These are phyloP conservation scores for Araneus ventricosus DNA, from an alignment of 1,140 invertebrate species.

Conservation along the genomic window DNA sequence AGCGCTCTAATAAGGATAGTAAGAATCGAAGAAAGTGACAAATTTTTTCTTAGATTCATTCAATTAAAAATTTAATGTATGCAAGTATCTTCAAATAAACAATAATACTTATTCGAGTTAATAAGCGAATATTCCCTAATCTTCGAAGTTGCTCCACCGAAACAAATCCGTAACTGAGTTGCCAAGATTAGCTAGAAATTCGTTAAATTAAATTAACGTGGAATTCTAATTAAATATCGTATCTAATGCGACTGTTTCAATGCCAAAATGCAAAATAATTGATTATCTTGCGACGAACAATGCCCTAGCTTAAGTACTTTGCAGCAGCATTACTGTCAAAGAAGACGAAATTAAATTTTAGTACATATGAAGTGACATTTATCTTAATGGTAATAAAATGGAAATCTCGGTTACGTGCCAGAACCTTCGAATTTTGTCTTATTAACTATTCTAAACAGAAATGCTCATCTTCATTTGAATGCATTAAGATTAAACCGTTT, in stretches of 20 bases:
- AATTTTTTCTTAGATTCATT: too few relatives aligned
- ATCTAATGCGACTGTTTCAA: neutral
- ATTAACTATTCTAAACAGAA: neutral
- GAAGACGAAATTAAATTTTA: slow-evolving; percentile 1
- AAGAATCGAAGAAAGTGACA: too few relatives aligned
- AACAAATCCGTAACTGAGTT: too few relatives aligned
- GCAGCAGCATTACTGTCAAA: neutral
- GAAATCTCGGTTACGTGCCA: neutral
- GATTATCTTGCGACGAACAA: neutral
- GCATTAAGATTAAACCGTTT: neutral
- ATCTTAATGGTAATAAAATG: neutral
- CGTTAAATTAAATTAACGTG: neutral
- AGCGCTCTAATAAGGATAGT: too few relatives aligned
- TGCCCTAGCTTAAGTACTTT: neutral
- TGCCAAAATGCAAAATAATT: neutral
- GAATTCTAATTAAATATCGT: slow-evolving; percentile 3
- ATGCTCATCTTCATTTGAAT: neutral
- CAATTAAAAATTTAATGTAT: too few relatives aligned
- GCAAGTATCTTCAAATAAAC: too few relatives aligned
- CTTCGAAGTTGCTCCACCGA: too few relatives aligned
- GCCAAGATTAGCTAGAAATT: neutral
- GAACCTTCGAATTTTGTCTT: neutral
- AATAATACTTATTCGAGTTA: too few relatives aligned
- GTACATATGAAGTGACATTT: neutral
- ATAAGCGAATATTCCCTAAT: too few relatives aligned